Evolutionary conservation across 2,888 invertebrate genomes (phyloP).

Genomic region (Vesta saturnalis): DNA sequence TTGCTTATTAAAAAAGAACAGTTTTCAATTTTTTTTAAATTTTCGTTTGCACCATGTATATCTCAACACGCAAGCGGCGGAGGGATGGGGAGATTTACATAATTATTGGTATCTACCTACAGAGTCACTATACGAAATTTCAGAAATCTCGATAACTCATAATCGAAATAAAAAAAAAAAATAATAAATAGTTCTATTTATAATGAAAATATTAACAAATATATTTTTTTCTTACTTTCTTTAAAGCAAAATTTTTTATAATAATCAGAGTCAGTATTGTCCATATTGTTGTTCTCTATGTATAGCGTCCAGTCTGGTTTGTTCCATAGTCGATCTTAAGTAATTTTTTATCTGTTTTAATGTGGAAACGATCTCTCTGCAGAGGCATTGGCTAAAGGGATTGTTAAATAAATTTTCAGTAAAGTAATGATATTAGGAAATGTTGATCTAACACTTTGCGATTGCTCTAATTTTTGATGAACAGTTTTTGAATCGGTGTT

Average conservation of each 20-base stretch:
- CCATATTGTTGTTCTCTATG: not conserved
- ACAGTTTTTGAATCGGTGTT: too few relatives aligned
- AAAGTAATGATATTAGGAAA: not conserved
- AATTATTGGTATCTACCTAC: not conserved
- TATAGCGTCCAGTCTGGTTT: slow-evolving; percentile 5
- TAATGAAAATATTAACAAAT: slow-evolving; percentile 4
- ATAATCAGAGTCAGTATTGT: not conserved
- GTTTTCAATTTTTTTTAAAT: not conserved
- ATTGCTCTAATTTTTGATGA: not conserved
- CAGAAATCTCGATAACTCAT: too few relatives aligned
- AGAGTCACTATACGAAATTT: too few relatives aligned
- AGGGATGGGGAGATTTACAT: not conserved
- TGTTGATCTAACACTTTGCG: slow-evolving; percentile 2
- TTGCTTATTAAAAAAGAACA: not conserved
- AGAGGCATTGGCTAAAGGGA: not conserved
- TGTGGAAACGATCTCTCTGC: slow-evolving; percentile 5
- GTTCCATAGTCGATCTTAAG: not conserved
- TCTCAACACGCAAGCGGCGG: not conserved
- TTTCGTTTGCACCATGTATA: not conserved
- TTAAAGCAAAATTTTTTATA: slow-evolving; percentile 1
- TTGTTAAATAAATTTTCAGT: not conserved
- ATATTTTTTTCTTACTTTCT: slow-evolving; percentile 6
- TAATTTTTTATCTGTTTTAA: slow-evolving; percentile 10
- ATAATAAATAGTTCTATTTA: slow-evolving; percentile 7
- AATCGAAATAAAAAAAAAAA: slow-evolving; percentile 4